phyloP scores from a whole-genome alignment of 2,797 vertebrate species.

The Myotis myotis region DNA sequence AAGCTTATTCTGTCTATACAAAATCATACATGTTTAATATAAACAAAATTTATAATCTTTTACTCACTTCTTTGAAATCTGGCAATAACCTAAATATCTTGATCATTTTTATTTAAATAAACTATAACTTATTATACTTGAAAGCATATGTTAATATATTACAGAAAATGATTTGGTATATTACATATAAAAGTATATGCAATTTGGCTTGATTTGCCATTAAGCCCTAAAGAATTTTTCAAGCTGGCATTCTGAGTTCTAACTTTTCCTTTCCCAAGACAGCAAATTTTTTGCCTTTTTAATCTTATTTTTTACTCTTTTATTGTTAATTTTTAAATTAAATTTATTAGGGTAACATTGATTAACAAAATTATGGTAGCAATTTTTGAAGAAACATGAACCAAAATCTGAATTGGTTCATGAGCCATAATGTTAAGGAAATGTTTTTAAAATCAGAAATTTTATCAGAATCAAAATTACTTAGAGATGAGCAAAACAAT shows the following conservation, averaged over 20 bases:
- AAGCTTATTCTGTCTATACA: background rate
- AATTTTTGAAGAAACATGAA: slow-evolving; percentile 41
- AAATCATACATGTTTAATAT: background rate
- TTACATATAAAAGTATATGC: background rate
- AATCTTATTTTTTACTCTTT: background rate
- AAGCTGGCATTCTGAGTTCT: background rate
- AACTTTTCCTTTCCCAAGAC: slow-evolving; percentile 27
- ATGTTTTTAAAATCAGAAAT: slow-evolving; percentile 5
- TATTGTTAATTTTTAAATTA: background rate
- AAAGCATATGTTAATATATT: slow-evolving; percentile 43
- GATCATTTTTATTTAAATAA: slow-evolving; percentile 54
- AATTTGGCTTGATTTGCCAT: background rate
- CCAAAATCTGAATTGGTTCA: slow-evolving; percentile 53
- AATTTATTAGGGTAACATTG: background rate
- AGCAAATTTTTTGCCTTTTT: background rate
- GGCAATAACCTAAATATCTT: background rate
- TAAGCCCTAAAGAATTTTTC: slow-evolving; percentile 2
- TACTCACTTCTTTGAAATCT: slow-evolving; percentile 41
- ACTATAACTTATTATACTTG: slow-evolving; percentile 14
- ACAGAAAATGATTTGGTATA: slow-evolving; percentile 1
- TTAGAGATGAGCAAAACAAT: slow-evolving; percentile 5
- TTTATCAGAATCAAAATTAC: slow-evolving; percentile 37
- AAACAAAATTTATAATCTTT: background rate
- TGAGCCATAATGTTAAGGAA: slow-evolving; percentile 12
- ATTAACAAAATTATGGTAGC: background rate